Base-by-base conservation (phyloP, 2,113 vertebrate genomes). In the Dryoscopus gambensis region DNA sequence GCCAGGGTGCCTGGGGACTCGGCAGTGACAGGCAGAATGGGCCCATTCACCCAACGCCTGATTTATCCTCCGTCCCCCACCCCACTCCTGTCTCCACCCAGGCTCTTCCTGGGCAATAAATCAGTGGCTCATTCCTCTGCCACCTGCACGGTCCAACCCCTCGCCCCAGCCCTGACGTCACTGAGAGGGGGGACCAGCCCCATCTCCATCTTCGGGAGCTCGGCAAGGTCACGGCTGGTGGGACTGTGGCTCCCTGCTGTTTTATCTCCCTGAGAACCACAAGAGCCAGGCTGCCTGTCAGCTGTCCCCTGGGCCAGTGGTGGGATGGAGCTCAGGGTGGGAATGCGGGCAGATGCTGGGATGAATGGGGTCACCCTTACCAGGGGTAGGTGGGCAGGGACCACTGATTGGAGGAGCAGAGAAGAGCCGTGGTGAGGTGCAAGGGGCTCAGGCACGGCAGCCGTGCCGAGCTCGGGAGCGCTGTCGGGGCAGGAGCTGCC, bases 251-350 rank as follows among this genome's bases (percentile, higher is more conserved):
- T 89, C 27, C 73, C 97, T 70, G 70, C 97, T 96, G 95, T 98
- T 98, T 98, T 98, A 97, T 98, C 96, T 97, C 95, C 96, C 95
- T 97, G 96, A 97, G 98, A 98, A 97, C 94, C 1, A 39, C 90
- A 64, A 89, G 95, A 65, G 90, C 80, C 46, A 13, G 0, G 18
- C 71, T 96, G 92, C 69, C 91, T 93, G 88, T 85, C 93, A 96
- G 79, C 88, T 93, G 94, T 91, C 53, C 62, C 35, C 62, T 69
- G 37, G 50, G 21, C 64, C 2, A 2, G 50, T 0, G 0, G 6
- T 2, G 4, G 27, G 49, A 13, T 42, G 67, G 57, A 88, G 40
- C 37, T 62, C 57, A 23, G 40, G 24, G 14, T 23, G 18, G 77
- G 53, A 81, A 23, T 3, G 5, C 0, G 0, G 27, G 64, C 37